phyloP scores from a whole-genome alignment of 2,797 vertebrate genomes.

The Valencia hispanica region DNA sequence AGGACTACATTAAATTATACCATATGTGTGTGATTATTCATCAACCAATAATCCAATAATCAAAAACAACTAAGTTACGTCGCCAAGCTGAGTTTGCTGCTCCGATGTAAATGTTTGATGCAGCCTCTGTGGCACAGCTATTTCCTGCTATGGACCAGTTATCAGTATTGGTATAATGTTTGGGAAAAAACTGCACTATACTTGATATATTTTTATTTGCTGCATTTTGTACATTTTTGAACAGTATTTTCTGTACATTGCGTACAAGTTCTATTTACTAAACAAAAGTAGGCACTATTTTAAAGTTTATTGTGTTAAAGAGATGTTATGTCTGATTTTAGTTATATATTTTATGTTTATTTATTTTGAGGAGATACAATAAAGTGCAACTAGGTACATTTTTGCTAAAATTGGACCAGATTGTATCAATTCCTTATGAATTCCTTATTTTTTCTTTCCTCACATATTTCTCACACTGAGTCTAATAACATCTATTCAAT shows the following conservation, averaged over 20 bases:
- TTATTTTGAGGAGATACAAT: constrained; percentile 89
- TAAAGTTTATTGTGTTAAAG: constrained; percentile 78
- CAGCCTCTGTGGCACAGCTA: constrained; percentile 50
- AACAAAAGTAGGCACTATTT: constrained; percentile 73
- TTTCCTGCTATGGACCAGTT: constrained; percentile 40
- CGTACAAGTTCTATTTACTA: constrained; percentile 80
- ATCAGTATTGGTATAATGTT: constrained; percentile 47
- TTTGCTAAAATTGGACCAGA: constrained; percentile 20
- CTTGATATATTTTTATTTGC: constrained; percentile 79
- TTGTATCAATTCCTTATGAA: not conserved
- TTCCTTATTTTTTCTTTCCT: not conserved
- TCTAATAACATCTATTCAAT: not conserved
- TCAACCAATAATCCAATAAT: constrained; percentile 19
- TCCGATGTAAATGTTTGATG: constrained; percentile 36
- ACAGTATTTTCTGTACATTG: constrained; percentile 82
- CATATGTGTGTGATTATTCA: constrained; percentile 43
- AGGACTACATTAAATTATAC: constrained; percentile 43
- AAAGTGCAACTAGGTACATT: constrained; percentile 78
- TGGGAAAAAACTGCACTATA: constrained; percentile 69
- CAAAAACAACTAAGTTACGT: constrained; percentile 42
- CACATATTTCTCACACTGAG: not conserved
- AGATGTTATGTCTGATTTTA: constrained; percentile 80
- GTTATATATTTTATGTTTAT: constrained; percentile 84
- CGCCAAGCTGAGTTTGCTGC: constrained; percentile 45
- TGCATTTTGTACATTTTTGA: constrained; percentile 83